Evolutionary conservation across 2,797 vertebrate species (phyloP).

Genomic region (Garrulus glandarius): DNA sequence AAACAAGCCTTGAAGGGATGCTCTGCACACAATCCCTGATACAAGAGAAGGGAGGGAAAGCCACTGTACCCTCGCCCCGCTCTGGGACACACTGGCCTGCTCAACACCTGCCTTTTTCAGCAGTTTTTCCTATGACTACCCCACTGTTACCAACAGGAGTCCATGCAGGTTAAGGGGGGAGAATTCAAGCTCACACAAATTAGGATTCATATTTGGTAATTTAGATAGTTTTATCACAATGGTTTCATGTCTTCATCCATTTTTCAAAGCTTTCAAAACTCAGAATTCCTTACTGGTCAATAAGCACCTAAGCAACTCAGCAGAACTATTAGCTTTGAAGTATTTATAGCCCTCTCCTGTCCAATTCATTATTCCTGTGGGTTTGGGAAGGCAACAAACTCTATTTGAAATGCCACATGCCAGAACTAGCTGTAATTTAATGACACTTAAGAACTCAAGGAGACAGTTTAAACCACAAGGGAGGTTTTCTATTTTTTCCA

Average conservation of each 20-base stretch:
- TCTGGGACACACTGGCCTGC: not conserved
- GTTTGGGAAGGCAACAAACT: conserved; percentile 41
- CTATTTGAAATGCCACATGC: conserved; percentile 7
- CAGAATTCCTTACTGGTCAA: conserved; percentile 16
- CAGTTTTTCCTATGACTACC: not conserved
- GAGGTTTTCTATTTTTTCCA: conserved; percentile 50
- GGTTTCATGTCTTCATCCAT: not conserved
- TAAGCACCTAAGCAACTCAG: not conserved
- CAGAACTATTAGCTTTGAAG: conserved; percentile 15
- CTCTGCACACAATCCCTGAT: not conserved
- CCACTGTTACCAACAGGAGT: not conserved
- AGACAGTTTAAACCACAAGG: conserved; percentile 54
- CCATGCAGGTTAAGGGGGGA: not conserved
- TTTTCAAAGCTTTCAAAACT: conserved; percentile 28
- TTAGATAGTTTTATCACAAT: not conserved
- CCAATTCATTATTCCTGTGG: conserved; percentile 27
- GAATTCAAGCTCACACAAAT: not conserved
- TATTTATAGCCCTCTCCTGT: conserved; percentile 39
- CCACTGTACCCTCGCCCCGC: not conserved
- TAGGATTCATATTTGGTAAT: not conserved
- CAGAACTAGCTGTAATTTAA: conserved; percentile 48
- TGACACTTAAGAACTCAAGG: conserved; percentile 45
- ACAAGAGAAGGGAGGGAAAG: not conserved
- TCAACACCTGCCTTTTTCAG: not conserved
- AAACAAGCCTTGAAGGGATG: not conserved